Evolutionary conservation across 37 sponge, comb jelly and placozoan species (phyloP), one percentile per base, ranked within the genome.

Genomic region (Mnemiopsis leidyi): DNA sequence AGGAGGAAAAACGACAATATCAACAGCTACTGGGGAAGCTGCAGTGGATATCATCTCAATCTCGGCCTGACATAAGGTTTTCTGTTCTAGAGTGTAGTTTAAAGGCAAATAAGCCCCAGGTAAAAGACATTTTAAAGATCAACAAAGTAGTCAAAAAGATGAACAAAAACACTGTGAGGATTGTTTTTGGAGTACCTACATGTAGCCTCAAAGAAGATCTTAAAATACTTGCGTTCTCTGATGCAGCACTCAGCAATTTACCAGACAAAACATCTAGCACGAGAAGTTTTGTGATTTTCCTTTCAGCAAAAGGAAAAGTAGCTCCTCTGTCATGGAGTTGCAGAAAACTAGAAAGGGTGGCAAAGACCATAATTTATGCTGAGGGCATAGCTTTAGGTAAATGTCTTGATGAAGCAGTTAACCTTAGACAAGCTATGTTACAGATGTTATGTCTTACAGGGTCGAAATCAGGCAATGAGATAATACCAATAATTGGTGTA

Each of bases 21-120:
- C 79, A 77, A 77, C 1, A 77, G 18, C 32, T 77, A 32, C 35
- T 77, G 18, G 79, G 79, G 79, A 77, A 77, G 35, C 79, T 77
- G 32, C 79, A 77, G 35, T 77, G 79, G 79, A 77, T 77, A 2
- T 77, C 79, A 5, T 77, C 79, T 32, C 79, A 77, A 77, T 32
- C 34, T 31, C 28, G 79, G 32, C 79, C 79, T 34, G 79, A 77
- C 32, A 31, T 77, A 0, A 33, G 79, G 18, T 77, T 20, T 32
- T 28, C 3, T 1, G 79, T 77, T 20, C 36, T 77, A 3, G 79
- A 77, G 32, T 32, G 79, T 18, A 77, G 79, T 31, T 3, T 77
- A 34, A 32, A 1, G 35, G 79, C 79, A 32, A 77, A 20, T 31
- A 77, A 77, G 35, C 79, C 79, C 35, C 9, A 1, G 2, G 79